Conservation (phyloP, 1,140 invertebrate species). For the Drosophila sproati region DNA sequence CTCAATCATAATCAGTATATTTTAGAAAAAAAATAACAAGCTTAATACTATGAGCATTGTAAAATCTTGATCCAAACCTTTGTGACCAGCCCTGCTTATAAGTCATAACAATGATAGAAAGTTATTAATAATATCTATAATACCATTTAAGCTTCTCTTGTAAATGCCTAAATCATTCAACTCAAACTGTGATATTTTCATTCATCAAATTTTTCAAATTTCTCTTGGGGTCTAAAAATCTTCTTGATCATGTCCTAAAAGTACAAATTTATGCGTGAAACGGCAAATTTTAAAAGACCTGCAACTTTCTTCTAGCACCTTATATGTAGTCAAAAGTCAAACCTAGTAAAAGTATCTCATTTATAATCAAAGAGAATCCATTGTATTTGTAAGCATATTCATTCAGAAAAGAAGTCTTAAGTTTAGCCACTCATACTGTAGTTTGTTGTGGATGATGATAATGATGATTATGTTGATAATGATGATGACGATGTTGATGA, state of each 20-base stretch:
- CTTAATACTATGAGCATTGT: no score
- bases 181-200: background rate
- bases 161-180: no score
- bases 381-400: conserved; percentile 26
- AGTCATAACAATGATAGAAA: background rate
- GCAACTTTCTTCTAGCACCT: background rate
- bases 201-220: background rate
- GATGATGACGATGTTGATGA: conserved; percentile 34
- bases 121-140: background rate
- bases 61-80: no score
- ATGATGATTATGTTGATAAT: conserved; percentile 18
- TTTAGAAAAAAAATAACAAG: no score
- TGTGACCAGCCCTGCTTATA: background rate
- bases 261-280: background rate
- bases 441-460: conserved; percentile 11
- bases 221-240: background rate
- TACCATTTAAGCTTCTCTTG: no score
- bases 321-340: background rate
- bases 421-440: conserved; percentile 15
- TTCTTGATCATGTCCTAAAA: no score
- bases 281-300: background rate
- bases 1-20: no score
- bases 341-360: conserved; percentile 16
- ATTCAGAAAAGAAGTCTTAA: conserved; percentile 41
- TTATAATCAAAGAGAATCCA: conserved; percentile 38